A percentile compares a stretch with the other conserved stretches of the same genome.
phyloP scores from a whole-genome alignment of 2,797 vertebrate species.

The Pseudomugil gertrudae region DNA sequence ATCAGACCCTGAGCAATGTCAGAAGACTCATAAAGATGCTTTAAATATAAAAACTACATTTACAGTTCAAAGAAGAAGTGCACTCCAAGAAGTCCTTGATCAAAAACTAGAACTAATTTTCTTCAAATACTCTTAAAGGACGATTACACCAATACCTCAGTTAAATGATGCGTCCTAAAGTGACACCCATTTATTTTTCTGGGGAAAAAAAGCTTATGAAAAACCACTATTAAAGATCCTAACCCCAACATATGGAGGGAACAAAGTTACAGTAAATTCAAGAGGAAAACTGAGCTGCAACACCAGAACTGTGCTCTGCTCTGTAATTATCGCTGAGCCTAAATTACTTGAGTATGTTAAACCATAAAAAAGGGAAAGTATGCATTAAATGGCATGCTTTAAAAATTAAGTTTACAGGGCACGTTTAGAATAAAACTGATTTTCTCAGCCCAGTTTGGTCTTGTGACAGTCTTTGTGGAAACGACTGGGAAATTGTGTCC shows the following conservation, averaged over 20 bases:
- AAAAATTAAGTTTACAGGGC: neutral
- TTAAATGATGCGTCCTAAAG: constrained; percentile 40
- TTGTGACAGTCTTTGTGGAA: neutral
- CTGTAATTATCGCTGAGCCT: constrained; percentile 26
- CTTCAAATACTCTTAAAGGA: constrained; percentile 18
- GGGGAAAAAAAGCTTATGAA: constrained; percentile 20
- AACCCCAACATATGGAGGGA: constrained; percentile 13
- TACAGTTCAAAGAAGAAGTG: neutral
- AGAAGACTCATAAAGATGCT: neutral
- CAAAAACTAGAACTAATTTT: neutral
- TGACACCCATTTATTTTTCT: constrained; percentile 20
- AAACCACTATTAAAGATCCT: constrained; percentile 51
- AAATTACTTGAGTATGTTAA: neutral
- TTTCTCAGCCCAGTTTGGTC: neutral
- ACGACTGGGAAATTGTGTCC: constrained; percentile 9
- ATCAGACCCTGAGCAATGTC: no score
- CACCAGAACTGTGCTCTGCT: constrained; percentile 10
- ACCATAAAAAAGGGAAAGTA: neutral
- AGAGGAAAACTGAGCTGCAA: constrained; percentile 30
- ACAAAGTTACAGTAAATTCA: constrained; percentile 16
- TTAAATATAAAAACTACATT: neutral
- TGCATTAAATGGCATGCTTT: neutral
- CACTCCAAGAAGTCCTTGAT: neutral
- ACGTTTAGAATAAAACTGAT: neutral
- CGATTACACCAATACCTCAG: constrained; percentile 50